These are phyloP conservation scores for Coenonympha arcania DNA, from an alignment of 2,888 invertebrate genomes.

Conservation along the genomic window DNA sequence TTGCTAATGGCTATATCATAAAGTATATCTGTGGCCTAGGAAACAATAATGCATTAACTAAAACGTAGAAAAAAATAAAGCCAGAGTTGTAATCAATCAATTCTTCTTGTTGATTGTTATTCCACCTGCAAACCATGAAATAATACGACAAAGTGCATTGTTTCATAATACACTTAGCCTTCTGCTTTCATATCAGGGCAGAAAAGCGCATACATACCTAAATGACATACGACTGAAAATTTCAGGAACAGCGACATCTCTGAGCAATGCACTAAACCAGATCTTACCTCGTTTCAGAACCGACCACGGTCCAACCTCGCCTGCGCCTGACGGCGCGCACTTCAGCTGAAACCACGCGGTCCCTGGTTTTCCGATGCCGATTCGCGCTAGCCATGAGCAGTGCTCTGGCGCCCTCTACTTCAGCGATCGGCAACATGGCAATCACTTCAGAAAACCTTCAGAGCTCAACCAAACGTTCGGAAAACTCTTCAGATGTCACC, in stretches of 20 bases:
- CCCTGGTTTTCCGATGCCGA: conserved; percentile 56
- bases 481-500: conserved; percentile 29
- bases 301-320: conserved; percentile 84
- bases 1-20: no score
- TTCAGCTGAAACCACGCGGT: conserved; percentile 64
- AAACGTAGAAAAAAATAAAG: no score
- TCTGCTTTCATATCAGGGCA: no score
- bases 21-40: no score
- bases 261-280: conserved; percentile 17
- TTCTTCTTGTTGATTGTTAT: no score
- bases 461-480: conserved; percentile 8
- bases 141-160: no score
- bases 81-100: no score
- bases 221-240: not conserved
- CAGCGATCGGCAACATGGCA: conserved; percentile 65
- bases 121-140: no score
- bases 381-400: conserved; percentile 42
- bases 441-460: no score
- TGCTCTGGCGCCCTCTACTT: conserved; percentile 56
- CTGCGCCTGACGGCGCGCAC: conserved; percentile 72
- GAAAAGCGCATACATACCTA: not conserved
- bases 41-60: no score
- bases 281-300: conserved; percentile 81
- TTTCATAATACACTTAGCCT: no score
- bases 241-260: conserved; percentile 48